Conservation (phyloP, 2,113 vertebrate genomes). For the Turdus rufiventris region DNA sequence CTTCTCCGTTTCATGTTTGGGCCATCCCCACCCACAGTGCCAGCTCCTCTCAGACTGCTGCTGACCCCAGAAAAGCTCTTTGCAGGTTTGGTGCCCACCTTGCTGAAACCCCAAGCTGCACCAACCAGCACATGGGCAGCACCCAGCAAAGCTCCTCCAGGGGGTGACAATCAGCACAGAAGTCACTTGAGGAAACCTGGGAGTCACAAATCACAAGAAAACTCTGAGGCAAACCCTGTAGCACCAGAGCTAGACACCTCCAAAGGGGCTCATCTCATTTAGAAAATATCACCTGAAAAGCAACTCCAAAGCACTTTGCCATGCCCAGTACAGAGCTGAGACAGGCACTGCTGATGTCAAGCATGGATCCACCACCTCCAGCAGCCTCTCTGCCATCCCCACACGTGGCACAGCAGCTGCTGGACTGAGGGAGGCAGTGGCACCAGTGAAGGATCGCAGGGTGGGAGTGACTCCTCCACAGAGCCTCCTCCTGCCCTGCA, state of each 20-base stretch:
- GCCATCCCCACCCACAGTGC: neutral
- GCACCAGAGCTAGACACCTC: neutral
- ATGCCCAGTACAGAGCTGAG: neutral
- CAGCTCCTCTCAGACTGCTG: neutral
- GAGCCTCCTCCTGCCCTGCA: neutral
- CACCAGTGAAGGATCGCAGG: rapidly evolving
- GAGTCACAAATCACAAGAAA: neutral
- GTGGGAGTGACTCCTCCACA: neutral
- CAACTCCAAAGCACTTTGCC: neutral
- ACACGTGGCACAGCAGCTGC: rapidly evolving
- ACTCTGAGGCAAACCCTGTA: rapidly evolving
- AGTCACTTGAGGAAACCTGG: neutral
- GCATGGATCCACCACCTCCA: neutral
- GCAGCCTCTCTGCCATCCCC: neutral
- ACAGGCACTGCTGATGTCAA: neutral
- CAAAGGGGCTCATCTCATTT: neutral
- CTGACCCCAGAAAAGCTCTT: neutral
- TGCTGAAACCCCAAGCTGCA: neutral
- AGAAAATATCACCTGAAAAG: neutral
- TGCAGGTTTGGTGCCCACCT: neutral
- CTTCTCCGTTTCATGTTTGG: neutral
- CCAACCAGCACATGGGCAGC: neutral
- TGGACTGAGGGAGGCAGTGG: rapidly evolving
- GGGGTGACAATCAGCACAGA: neutral
- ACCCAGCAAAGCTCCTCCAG: neutral